Base-by-base conservation (phyloP, 2,113 vertebrate genomes). In the Phalacrocorax aristotelis region DNA sequence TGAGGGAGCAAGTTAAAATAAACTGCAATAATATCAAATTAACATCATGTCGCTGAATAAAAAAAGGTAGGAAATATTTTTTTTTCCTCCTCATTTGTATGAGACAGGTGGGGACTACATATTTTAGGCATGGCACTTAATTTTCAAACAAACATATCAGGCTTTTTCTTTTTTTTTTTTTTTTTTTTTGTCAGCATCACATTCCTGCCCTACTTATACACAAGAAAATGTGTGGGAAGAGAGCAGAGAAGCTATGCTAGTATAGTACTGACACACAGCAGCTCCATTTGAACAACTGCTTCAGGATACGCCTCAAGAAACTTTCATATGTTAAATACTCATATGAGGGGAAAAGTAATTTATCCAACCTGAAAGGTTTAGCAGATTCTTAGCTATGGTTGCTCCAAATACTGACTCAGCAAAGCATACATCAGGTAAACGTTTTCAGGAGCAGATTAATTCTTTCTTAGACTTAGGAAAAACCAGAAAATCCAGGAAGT, bases 271-370 rank as follows among this genome's bases (percentile, higher is more conserved):
- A 90, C 86, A 95, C 14, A 68, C 26, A 96, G 54, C 60, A 91
- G 49, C 60, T 97, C 65, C 62, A 62, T 90, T 83, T 90, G 70
- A 96, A 77, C 61, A 89, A 89, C 34, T 87, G 77, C 90, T 96
- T 60, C 80, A 69, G 94, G 96, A 82, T 69, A 95, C 49, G 86
- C 94, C 88, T 92, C 12, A 11, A 96, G 90, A 92, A 95, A 97
- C 72, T 84, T 91, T 83, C 65, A 55, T 71, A 90, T 36, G 57
- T 95, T 95, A 95, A 97, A 84, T 48, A 90, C 60, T 75, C 52
- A 46, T 68, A 78, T 23, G 57, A 96, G 29, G 44, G 27, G 26
- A 93, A 94, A 92, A 91, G 51, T 42, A 82, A 52, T 92, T 89
- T 95, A 87, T 93, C 36, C 72, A 92, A 25, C 16, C 88, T 75